Conservation (phyloP, 1,140 invertebrate species). For the Drosophila arizonae region DNA sequence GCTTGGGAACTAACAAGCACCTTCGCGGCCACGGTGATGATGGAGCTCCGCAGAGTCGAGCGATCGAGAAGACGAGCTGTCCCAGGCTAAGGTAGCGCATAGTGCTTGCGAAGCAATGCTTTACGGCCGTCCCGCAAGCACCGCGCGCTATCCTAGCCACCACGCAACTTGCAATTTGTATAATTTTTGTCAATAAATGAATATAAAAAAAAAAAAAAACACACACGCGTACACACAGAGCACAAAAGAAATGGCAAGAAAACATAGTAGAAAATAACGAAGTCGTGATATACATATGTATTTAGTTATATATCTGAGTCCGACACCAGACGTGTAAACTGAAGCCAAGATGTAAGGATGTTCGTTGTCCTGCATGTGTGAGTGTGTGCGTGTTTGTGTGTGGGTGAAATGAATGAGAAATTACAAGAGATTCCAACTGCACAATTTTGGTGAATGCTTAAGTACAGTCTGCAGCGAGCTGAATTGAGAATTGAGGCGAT, state of each 20-base stretch:
- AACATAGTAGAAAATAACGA: not conserved
- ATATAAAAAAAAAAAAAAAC: no score
- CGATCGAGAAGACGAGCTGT: no score
- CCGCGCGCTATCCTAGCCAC: no score
- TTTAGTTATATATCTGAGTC: slow-evolving; percentile 6
- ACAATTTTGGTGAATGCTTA: slow-evolving; percentile 37
- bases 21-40: no score
- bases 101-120: no score
- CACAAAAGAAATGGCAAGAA: slow-evolving; percentile 25
- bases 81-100: no score
- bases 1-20: no score
- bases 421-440: slow-evolving; percentile 21
- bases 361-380: slow-evolving; percentile 1
- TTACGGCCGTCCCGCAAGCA: no score
- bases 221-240: no score
- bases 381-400: not conserved
- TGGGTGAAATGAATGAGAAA: slow-evolving; percentile 40
- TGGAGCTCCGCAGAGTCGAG: no score
- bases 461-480: slow-evolving; percentile 43
- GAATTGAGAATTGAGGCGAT: slow-evolving; percentile 12
- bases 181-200: no score
- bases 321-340: slow-evolving; percentile 42
- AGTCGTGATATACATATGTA: not conserved
- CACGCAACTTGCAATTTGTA: no score
- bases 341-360: slow-evolving; percentile 33